Conservation (phyloP, 2,888 invertebrate species). For the Leptopilina syphax region DNA sequence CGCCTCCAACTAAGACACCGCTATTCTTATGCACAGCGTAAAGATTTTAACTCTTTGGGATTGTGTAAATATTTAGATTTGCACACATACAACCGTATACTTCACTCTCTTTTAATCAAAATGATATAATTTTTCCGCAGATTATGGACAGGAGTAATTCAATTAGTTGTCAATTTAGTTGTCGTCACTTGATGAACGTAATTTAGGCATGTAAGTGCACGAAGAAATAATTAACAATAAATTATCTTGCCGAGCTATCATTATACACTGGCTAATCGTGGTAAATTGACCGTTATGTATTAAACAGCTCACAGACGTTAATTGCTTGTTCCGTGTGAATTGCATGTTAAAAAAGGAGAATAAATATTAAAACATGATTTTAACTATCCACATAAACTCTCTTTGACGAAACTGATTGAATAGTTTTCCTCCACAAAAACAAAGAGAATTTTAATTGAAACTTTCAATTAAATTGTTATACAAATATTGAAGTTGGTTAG, state of each 20-base stretch:
- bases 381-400: not conserved
- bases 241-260: constrained; percentile 71
- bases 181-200: constrained; percentile 70
- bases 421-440: not conserved
- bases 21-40: no score
- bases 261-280: constrained; percentile 71
- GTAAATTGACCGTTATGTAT: constrained; percentile 75
- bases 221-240: constrained; percentile 74
- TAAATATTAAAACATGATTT: not conserved
- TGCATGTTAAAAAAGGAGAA: constrained; percentile 30
- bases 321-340: constrained; percentile 68
- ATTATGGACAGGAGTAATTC: constrained; percentile 68
- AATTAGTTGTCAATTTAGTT: constrained; percentile 75
- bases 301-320: constrained; percentile 70
- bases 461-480: no score
- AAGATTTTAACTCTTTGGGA: no score
- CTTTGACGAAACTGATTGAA: not conserved
- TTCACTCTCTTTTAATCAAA: constrained; percentile 37
- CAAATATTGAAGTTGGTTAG: no score
- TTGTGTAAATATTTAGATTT: no score
- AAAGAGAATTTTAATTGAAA: no score
- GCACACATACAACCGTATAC: no score
- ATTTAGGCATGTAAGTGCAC: constrained; percentile 47
- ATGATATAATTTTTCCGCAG: constrained; percentile 67
- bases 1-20: no score